phyloP scores from a whole-genome alignment of 2,113 vertebrate genomes.

The Rattus rattus region DNA sequence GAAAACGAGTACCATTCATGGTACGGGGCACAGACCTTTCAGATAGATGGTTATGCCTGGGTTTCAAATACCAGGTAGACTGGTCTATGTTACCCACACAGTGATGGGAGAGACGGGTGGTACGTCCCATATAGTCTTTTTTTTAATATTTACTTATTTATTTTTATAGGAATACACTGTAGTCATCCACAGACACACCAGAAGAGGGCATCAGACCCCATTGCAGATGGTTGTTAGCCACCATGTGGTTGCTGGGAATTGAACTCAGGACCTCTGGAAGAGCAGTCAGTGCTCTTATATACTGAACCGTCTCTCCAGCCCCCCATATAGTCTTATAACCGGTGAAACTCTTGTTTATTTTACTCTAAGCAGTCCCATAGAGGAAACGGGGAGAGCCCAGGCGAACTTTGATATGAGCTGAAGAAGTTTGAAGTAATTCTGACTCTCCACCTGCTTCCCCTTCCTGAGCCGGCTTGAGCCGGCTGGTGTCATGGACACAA shows the following conservation, averaged over 20 bases:
- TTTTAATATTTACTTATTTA: too few relatives aligned
- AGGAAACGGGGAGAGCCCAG: background rate
- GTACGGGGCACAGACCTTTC: background rate
- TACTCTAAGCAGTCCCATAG: background rate
- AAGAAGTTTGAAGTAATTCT: background rate
- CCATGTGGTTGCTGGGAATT: too few relatives aligned
- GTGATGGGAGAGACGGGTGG: rapidly evolving
- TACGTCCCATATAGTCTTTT: too few relatives aligned
- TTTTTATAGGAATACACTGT: too few relatives aligned
- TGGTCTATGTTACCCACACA: background rate
- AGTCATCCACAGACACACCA: too few relatives aligned
- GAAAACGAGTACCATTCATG: background rate
- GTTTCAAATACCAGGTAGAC: background rate
- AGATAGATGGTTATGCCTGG: background rate
- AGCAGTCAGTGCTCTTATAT: too few relatives aligned
- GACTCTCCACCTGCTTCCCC: background rate
- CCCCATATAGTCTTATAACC: background rate
- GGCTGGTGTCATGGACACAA: background rate
- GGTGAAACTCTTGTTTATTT: background rate
- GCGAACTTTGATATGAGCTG: background rate
- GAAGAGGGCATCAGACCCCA: too few relatives aligned
- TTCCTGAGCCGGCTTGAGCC: background rate
- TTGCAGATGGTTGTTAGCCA: too few relatives aligned
- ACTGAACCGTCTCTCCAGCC: too few relatives aligned
- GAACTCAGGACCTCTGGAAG: too few relatives aligned